Base-by-base conservation (phyloP, 2,113 vertebrate species). In the Zosterops hypoxanthus region DNA sequence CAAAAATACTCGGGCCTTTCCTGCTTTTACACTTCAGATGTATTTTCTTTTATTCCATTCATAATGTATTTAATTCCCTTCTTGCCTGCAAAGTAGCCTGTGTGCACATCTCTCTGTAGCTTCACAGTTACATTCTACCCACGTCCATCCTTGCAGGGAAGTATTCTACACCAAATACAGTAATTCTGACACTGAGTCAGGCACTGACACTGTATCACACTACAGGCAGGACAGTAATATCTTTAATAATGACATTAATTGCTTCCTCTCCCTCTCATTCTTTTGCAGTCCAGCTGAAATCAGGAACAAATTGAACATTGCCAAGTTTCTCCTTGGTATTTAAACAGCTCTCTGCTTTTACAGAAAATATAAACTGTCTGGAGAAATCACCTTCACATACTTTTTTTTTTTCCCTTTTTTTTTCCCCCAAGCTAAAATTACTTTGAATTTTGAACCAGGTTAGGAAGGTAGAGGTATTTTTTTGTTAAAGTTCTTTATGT, bases 261-360 rank as follows among this genome's bases (percentile, higher is more conserved):
- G 65, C 61, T 92, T 56, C 80, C 49, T 24, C 76, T 92, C 44
- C 66, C 19, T 75, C 90, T 86, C 83, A 33, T 77, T 95, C 88
- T 91, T 91, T 55, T 68, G 81, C 83, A 92, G 61, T 60, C 68
- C 25, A 93, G 8, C 44, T 86, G 60, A 79, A 89, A 95, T 64
- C 21, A 25, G 91, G 69, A 93, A 90, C 22, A 5, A 66, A 82
- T 4, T 21, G 28, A 93, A 78, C 22, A 3, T 9, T 70, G 65
- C 65, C 59, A 92, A 82, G 59, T 88, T 94, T 82, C 44, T 91
- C 64, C 71, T 63, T 76, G 47, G 64, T 94, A 82, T 84, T 95
- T 93, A 82, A 94, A 95, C 21, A 92, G 70, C 39, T 91, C 85
- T 73, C 53, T 79, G 81, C 64, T 92, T 88, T 82, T 66, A 90